phyloP scores from a whole-genome alignment of 1,140 invertebrate species.

The Microvelia longipes region DNA sequence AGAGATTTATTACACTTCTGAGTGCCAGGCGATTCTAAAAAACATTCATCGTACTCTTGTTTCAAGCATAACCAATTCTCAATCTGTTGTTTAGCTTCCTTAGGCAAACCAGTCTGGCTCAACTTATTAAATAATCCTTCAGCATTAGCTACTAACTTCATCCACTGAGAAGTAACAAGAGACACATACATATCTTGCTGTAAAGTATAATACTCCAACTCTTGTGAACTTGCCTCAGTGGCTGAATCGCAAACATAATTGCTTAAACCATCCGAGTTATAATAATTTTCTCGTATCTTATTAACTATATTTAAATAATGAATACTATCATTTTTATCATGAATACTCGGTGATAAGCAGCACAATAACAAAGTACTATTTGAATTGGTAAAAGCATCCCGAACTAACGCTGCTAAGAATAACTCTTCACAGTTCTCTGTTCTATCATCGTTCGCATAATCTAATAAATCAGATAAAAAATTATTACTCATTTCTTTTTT shows the following conservation, averaged over 20 bases:
- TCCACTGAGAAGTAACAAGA: conserved; percentile 66
- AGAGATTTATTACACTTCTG: conserved; percentile 39
- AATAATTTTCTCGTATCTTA: neutral
- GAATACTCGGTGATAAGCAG: conserved; percentile 1
- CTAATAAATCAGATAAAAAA: neutral
- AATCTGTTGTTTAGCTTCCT: conserved; percentile 56
- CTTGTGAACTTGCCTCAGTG: neutral
- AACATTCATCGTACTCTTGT: conserved; percentile 68
- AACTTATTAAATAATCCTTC: conserved; percentile 63
- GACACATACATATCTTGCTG: conserved; percentile 33
- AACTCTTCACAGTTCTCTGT: neutral
- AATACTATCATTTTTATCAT: neutral
- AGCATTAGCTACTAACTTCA: conserved; percentile 64
- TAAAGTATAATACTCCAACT: conserved; percentile 5
- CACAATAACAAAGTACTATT: neutral
- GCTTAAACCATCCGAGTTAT: neutral
- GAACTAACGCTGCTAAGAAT: neutral
- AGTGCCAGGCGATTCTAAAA: conserved; percentile 35
- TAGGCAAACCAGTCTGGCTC: conserved; percentile 40
- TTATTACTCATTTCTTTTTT: neutral
- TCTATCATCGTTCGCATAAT: neutral
- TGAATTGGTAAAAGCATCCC: neutral
- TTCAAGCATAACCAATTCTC: conserved; percentile 69
- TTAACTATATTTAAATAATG: neutral
- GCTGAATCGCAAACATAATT: neutral